Conservation (phyloP, 2,888 invertebrate genomes). For the Prosopocoilus inquinatus region DNA sequence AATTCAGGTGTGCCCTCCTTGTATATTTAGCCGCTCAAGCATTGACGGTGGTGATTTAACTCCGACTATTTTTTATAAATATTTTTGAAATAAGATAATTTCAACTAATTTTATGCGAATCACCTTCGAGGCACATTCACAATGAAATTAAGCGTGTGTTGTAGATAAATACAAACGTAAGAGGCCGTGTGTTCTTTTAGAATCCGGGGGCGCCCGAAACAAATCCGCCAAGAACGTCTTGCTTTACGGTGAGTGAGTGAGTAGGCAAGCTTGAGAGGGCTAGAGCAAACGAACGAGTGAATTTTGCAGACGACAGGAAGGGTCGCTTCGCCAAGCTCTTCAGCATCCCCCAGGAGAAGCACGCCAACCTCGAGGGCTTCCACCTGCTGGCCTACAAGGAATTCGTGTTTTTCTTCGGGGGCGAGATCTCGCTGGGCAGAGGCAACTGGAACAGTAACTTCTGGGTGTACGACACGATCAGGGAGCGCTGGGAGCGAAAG, state of each 20-base stretch:
- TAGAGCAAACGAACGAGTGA: not conserved
- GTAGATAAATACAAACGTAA: conserved; percentile 31
- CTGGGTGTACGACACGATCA: conserved; percentile 42
- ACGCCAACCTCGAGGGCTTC: conserved; percentile 19
- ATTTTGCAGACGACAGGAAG: conserved; percentile 19
- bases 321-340: conserved; percentile 22
- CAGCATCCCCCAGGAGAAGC: conserved; percentile 27
- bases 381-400: conserved; percentile 40
- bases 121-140: not conserved
- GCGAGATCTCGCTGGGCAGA: conserved; percentile 41
- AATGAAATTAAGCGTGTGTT: conserved; percentile 2
- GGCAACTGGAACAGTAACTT: conserved; percentile 45
- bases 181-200: conserved; percentile 25
- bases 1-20: too few relatives aligned
- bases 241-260: conserved; percentile 26
- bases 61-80: too few relatives aligned
- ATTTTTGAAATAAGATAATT: too few relatives aligned
- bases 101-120: too few relatives aligned
- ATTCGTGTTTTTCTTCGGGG: conserved; percentile 44
- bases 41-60: too few relatives aligned
- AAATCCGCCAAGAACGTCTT: conserved; percentile 20
- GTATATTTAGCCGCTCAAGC: too few relatives aligned
- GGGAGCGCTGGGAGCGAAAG: conserved; percentile 39
- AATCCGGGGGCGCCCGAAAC: not conserved
- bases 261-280: not conserved